Evolutionary conservation across 2,113 vertebrate genomes (phyloP), one percentile per base, ranked within the genome.

Genomic region (Neotragus moschatus): DNA sequence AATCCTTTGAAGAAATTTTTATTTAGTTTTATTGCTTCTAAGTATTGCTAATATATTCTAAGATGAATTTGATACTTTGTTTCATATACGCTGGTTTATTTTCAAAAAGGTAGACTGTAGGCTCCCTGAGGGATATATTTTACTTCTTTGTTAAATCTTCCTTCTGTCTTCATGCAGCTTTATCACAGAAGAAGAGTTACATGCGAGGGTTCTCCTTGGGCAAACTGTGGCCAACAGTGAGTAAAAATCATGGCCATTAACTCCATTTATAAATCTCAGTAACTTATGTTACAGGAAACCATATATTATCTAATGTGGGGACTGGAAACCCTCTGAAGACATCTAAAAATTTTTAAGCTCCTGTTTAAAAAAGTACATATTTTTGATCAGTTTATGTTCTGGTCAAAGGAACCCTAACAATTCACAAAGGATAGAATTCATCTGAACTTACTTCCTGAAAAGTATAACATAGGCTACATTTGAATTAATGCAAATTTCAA

Each of bases 1-100:
- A 98, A 96, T 97, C 96, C 96, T 98, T 98, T 97, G 97, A 98
- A 98, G 93, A 97, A 89, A 95, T 96, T 97, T 91, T 98, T 77
- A 97, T 91, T 97, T 94, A 45, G 51, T 97, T 97, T 91, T 94
- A 97, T 96, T 94, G 91, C 85, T 94, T 97, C 79, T 97, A 96
- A 98, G 90, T 97, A 93, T 88, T 95, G 51, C 85, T 96, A 98
- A 97, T 96, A 49, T 80, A 95, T 91, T 97, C 85, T 91, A 87
- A 97, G 94, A 96, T 97, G 94, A 95, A 95, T 98, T 97, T 97
- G 63, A 88, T 30, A 92, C 95, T 90, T 80, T 87, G 47, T 55
- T 96, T 95, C 47, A 6, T n/a, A 25, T 90, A 14, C 85, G 36
- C 49, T 82, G 49, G 33, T 63, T 92, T 91, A 70, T 93, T 91